A percentile compares a stretch with the other conserved stretches of the same genome.
phyloP scores from a whole-genome alignment of 1,140 invertebrate genomes.

The Listronotus oregonensis region DNA sequence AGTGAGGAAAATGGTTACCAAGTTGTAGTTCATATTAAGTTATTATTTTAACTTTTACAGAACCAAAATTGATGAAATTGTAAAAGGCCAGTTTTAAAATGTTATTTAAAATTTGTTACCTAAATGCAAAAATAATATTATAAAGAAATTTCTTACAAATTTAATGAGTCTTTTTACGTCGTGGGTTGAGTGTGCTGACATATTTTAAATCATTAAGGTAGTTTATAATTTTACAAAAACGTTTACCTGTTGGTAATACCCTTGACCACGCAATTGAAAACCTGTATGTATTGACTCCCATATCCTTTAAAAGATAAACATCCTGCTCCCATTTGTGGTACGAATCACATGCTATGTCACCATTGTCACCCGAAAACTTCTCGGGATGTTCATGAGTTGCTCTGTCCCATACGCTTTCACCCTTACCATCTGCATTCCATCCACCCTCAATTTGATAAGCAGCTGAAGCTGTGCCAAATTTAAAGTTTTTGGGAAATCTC shows the following conservation, averaged over 20 bases:
- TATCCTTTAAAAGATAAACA: conserved; percentile 57
- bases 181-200: too few relatives aligned
- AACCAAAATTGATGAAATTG: too few relatives aligned
- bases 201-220: too few relatives aligned
- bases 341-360: conserved; percentile 64
- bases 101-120: too few relatives aligned
- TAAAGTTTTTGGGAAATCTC: conserved; percentile 50
- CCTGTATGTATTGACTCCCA: conserved; percentile 60
- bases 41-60: too few relatives aligned
- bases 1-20: too few relatives aligned
- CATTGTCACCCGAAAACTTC: conserved; percentile 52
- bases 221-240: too few relatives aligned
- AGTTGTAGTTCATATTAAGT: too few relatives aligned
- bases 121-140: too few relatives aligned
- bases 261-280: conserved; percentile 68
- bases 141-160: not conserved
- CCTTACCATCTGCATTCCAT: conserved; percentile 62
- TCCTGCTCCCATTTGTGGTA: conserved; percentile 65
- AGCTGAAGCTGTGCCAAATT: conserved; percentile 61
- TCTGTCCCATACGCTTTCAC: conserved; percentile 65
- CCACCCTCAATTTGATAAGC: conserved; percentile 65
- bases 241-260: conserved; percentile 41
- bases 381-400: conserved; percentile 60
- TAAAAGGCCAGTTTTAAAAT: too few relatives aligned
- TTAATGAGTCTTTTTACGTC: too few relatives aligned